Percentiles rank a stretch among this genome's conserved stretches.
Evolutionary conservation across 2,888 invertebrate species (phyloP).

Genomic region (Adelognathus sp.): DNA sequence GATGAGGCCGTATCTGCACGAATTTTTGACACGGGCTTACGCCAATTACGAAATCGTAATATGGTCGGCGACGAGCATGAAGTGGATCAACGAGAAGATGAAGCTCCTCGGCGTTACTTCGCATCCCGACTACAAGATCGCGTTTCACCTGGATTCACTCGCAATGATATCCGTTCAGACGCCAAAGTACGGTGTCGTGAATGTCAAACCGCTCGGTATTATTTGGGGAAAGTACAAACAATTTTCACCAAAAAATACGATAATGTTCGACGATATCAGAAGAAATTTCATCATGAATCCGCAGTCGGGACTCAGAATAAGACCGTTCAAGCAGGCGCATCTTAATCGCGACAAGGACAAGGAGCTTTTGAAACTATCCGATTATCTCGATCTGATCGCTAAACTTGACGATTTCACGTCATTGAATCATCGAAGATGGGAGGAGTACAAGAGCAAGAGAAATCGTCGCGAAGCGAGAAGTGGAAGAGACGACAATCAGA

Average conservation of each 20-base stretch:
- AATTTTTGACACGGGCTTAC: conserved; percentile 94
- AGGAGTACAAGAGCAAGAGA: conserved; percentile 86
- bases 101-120: conserved; percentile 92
- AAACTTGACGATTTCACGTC: conserved; percentile 90
- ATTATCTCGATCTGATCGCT: conserved; percentile 92
- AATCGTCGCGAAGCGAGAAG: conserved; percentile 65
- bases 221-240: conserved; percentile 98
- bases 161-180: conserved; percentile 98
- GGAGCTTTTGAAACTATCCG: conserved; percentile 90
- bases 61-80: conserved; percentile 99
- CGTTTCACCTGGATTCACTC: conserved; percentile 94
- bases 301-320: conserved; percentile 94
- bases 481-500: conserved; percentile 65
- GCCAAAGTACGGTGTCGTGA: conserved; percentile 94
- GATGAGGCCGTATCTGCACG: conserved; percentile 97
- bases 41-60: conserved; percentile 97
- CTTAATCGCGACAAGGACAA: conserved; percentile 91
- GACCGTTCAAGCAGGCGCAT: conserved; percentile 95
- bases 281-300: conserved; percentile 99
- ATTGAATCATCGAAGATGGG: conserved; percentile 96
- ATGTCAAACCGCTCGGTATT: conserved; percentile 97
- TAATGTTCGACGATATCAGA: conserved; percentile 98
- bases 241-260: conserved; percentile 94
- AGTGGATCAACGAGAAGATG: conserved; percentile 99
- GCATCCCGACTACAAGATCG: conserved; percentile 93